Conservation (phyloP, 2,797 vertebrate genomes). For the Channa striata region DNA sequence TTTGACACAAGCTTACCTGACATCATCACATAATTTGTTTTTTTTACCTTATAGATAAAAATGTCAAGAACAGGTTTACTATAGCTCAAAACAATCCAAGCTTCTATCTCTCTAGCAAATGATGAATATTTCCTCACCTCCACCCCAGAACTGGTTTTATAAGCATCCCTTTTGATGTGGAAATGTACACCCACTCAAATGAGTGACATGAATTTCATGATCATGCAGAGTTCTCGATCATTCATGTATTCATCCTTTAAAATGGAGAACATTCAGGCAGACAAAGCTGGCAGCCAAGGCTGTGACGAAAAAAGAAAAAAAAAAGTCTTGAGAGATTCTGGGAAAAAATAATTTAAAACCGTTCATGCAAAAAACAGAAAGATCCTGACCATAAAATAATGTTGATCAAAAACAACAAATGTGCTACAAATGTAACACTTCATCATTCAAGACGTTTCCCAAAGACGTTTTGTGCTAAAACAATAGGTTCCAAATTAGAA, state of each 20-base stretch:
- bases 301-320: no score
- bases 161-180: conserved; percentile 64
- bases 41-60: background rate
- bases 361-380: background rate
- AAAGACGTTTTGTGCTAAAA: conserved; percentile 1
- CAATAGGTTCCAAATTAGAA: background rate
- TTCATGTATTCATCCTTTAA: conserved; percentile 64
- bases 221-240: conserved; percentile 12
- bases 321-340: conserved; percentile 33
- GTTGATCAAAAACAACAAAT: background rate
- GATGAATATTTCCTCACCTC: conserved; percentile 12
- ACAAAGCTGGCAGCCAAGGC: conserved; percentile 30
- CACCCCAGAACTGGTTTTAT: background rate
- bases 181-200: conserved; percentile 59
- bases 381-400: background rate
- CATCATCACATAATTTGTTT: background rate
- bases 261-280: conserved; percentile 14
- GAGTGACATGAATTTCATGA: conserved; percentile 61
- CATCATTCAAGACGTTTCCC: background rate
- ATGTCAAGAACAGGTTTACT: background rate
- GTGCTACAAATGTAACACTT: background rate
- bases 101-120: background rate
- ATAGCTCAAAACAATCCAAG: background rate
- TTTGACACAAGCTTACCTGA: background rate
- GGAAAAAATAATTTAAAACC: conserved; percentile 22